These are phyloP conservation scores for Irena cyanogastra DNA, from an alignment of 2,113 vertebrate genomes.

Conservation along the genomic window DNA sequence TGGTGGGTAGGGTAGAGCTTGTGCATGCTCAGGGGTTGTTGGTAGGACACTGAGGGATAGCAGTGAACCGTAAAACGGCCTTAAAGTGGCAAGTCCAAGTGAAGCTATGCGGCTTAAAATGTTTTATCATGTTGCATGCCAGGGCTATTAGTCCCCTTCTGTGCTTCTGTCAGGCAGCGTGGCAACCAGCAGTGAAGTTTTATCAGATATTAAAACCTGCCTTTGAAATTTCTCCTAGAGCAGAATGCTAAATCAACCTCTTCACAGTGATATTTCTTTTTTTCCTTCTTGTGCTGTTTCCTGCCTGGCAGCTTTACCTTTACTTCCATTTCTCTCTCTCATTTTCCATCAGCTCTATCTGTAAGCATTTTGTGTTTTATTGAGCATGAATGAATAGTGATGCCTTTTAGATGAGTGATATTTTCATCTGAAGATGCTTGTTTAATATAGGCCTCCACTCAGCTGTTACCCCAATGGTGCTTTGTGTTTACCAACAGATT, in stretches of 20 bases:
- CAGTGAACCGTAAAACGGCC: background rate
- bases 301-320: slow-evolving; percentile 24
- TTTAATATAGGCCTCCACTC: slow-evolving; percentile 15
- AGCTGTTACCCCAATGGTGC: background rate
- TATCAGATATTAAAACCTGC: slow-evolving; percentile 10
- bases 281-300: background rate
- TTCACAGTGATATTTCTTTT: background rate
- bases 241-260: background rate
- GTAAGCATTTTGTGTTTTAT: slow-evolving; percentile 62
- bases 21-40: background rate
- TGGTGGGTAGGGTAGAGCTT: background rate
- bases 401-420: slow-evolving; percentile 53
- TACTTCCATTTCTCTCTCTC: slow-evolving; percentile 13
- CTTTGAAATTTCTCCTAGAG: slow-evolving; percentile 14
- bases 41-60: background rate
- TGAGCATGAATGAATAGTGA: slow-evolving; percentile 60
- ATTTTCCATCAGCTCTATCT: slow-evolving; percentile 45
- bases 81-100: background rate
- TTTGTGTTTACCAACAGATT: slow-evolving; percentile 12
- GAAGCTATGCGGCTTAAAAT: background rate
- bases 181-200: slow-evolving; percentile 18
- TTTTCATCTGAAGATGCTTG: slow-evolving; percentile 31
- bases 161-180: background rate
- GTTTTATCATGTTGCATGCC: background rate
- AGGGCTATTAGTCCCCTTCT: slow-evolving; percentile 16